phyloP scores from a whole-genome alignment of 2,797 vertebrate species.

The Phrynocephalus guinanensis region DNA sequence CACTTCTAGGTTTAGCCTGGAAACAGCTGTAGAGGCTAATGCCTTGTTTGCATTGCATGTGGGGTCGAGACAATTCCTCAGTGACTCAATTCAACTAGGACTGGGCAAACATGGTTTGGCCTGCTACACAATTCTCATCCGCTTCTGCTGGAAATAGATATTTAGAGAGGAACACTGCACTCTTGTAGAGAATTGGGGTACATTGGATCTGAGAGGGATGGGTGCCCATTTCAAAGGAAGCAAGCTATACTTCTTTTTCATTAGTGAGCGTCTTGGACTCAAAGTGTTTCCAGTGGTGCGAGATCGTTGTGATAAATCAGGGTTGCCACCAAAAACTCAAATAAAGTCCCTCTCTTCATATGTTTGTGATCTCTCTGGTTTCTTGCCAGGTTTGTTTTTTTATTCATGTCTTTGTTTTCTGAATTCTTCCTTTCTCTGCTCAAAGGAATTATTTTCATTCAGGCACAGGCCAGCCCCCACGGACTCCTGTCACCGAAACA shows the following conservation, averaged over 20 bases:
- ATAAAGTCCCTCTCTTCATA: neutral
- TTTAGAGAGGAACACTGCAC: neutral
- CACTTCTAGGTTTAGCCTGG: too few species aligned
- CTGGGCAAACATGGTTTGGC: neutral
- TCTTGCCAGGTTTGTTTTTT: neutral
- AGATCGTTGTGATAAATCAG: neutral
- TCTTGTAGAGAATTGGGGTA: too few species aligned
- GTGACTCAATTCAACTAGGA: too few species aligned
- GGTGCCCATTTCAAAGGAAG: neutral
- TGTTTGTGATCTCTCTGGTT: neutral
- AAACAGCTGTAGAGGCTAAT: too few species aligned
- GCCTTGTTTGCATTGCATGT: too few species aligned
- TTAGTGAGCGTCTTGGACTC: too few species aligned
- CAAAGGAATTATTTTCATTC: constrained; percentile 33
- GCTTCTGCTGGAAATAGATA: neutral
- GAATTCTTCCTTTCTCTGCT: constrained; percentile 16
- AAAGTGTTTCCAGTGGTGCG: too few species aligned
- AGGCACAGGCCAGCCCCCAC: constrained; percentile 68
- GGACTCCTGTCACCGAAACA: neutral
- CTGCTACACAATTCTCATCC: neutral
- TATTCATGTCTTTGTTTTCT: neutral
- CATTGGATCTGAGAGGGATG: neutral
- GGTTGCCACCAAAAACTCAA: neutral
- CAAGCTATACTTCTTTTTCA: neutral
- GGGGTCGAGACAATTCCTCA: too few species aligned